A percentile compares a stretch with the other conserved stretches of the same genome.
phyloP scores from a whole-genome alignment of 2,797 vertebrate genomes.

The Alcedo atthis region DNA sequence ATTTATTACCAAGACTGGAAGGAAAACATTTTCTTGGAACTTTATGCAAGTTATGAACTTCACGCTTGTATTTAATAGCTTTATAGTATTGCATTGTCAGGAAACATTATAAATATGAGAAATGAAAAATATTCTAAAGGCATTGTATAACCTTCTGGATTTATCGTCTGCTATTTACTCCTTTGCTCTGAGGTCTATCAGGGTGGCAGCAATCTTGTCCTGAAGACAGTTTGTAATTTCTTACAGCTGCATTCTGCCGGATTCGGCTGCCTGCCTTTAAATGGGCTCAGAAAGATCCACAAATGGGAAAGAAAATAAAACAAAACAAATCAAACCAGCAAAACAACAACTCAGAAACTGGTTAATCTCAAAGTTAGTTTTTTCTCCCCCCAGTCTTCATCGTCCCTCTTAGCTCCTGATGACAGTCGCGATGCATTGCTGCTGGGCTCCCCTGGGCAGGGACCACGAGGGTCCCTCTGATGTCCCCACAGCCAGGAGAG shows the following conservation, averaged over 20 bases:
- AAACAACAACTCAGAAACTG: background rate
- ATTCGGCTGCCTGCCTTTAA: background rate
- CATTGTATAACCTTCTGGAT: background rate
- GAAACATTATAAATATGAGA: background rate
- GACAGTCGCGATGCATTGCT: fast-evolving
- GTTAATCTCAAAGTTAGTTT: background rate
- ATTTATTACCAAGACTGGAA: background rate
- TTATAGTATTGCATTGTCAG: background rate
- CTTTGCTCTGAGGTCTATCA: background rate
- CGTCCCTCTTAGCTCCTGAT: fast-evolving
- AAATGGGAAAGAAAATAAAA: background rate
- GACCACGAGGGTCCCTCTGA: fast-evolving
- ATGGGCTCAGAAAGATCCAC: background rate
- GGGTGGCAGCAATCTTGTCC: conserved; percentile 10
- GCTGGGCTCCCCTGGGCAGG: background rate
- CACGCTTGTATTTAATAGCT: background rate
- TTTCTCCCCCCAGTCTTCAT: background rate
- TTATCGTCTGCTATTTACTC: background rate
- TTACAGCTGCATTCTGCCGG: background rate
- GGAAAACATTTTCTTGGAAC: conserved; percentile 2
- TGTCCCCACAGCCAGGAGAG: fast-evolving
- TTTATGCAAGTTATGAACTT: conserved; percentile 9
- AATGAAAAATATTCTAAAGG: background rate
- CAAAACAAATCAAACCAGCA: background rate
- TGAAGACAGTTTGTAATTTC: background rate